Conservation (phyloP, 1,140 invertebrate genomes). For the Artemia franciscana region DNA sequence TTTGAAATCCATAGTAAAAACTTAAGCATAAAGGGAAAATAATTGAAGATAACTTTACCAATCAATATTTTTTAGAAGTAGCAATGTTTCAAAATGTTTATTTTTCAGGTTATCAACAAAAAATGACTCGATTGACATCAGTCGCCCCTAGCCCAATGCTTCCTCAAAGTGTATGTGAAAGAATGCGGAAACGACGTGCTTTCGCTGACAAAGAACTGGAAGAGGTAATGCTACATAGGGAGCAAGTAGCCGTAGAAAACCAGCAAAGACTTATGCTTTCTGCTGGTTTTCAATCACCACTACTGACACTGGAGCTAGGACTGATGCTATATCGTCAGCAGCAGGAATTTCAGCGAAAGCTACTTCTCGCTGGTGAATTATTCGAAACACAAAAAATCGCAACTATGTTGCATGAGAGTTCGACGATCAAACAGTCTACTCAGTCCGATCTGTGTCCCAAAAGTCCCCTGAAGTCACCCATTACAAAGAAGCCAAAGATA, state of each 20-base stretch:
- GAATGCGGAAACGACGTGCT: constrained; percentile 23
- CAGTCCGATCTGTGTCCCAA: not conserved
- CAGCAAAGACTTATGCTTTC: constrained; percentile 5
- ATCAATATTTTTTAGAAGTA: too few species aligned
- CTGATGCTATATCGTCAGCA: not conserved
- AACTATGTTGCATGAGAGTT: not conserved
- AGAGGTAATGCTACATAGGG: constrained; percentile 18
- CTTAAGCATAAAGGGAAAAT: too few species aligned
- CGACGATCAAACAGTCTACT: not conserved
- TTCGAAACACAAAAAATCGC: not conserved
- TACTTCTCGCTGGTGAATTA: not conserved
- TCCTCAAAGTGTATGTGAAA: constrained; percentile 19
- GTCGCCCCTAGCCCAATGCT: constrained; percentile 5
- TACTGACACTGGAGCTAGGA: not conserved
- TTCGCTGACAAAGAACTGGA: constrained; percentile 26
- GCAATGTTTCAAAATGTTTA: not conserved
- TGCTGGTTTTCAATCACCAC: not conserved
- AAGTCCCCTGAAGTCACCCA: not conserved
- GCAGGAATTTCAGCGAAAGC: not conserved
- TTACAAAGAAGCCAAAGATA: constrained; percentile 11
- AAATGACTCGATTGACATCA: not conserved
- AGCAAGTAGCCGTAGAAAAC: constrained; percentile 10
- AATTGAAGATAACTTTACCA: too few species aligned
- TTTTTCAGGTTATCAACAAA: constrained; percentile 8
- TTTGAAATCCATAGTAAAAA: too few species aligned